A percentile compares a stretch with the other conserved stretches of the same genome.
phyloP scores from a whole-genome alignment of 1,140 invertebrate species.

The Gryllus bimaculatus region DNA sequence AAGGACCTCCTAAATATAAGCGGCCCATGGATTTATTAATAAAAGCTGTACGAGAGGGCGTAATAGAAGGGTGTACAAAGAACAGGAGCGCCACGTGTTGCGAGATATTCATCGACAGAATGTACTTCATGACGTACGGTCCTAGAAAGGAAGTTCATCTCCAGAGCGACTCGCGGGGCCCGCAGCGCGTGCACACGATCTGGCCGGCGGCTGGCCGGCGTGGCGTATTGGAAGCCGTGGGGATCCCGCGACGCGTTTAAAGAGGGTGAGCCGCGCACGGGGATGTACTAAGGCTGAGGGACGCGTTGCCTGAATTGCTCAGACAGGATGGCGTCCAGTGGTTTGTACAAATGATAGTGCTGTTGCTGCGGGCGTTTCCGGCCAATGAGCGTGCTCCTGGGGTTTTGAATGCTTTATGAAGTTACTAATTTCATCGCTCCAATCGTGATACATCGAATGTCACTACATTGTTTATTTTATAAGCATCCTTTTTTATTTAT shows the following conservation, averaged over 20 bases:
- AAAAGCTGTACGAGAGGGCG: slow-evolving; percentile 88
- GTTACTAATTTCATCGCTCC: slow-evolving; percentile 24
- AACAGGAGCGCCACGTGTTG: slow-evolving; percentile 69
- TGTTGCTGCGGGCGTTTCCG: slow-evolving; percentile 84
- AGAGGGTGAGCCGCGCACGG: slow-evolving; percentile 70
- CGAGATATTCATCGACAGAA: slow-evolving; percentile 53
- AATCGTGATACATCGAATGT: no score
- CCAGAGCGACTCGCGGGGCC: slow-evolving; percentile 33
- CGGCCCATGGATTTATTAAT: slow-evolving; percentile 87
- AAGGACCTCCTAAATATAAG: slow-evolving; percentile 67
- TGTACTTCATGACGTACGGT: slow-evolving; percentile 60
- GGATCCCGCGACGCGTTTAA: slow-evolving; percentile 56
- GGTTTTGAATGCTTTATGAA: slow-evolving; percentile 66
- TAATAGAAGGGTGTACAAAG: slow-evolving; percentile 87
- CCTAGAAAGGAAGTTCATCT: slow-evolving; percentile 45
- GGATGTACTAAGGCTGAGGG: slow-evolving; percentile 80
- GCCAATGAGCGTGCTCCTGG: slow-evolving; percentile 88
- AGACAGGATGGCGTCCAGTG: slow-evolving; percentile 67
- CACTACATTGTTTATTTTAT: no score
- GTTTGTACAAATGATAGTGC: slow-evolving; percentile 78
- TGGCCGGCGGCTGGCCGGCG: no score
- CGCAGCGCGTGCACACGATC: slow-evolving; percentile 44
- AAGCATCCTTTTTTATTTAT: no score
- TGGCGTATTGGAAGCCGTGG: slow-evolving; percentile 58
- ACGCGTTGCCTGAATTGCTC: slow-evolving; percentile 72